Evolutionary conservation across 30 jellyfish, hydroid and myxozoan genomes (phyloP).

Genomic region (Chrysaora quinquecirrha): DNA sequence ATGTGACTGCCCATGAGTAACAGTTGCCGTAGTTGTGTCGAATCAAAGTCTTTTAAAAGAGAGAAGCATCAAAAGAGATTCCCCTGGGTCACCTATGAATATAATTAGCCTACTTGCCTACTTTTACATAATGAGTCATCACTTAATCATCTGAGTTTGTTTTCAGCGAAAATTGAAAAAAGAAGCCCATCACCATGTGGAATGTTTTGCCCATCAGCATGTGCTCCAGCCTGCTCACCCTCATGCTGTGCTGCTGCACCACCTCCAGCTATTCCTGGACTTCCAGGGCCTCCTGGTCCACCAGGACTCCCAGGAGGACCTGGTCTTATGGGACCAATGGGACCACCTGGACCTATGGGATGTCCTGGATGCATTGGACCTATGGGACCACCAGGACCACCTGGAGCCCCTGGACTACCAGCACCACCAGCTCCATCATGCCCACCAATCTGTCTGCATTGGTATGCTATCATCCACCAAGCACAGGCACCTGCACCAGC

Average conservation of each 20-base stretch:
- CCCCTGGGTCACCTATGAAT: too few species aligned
- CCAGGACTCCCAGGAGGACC: slow-evolving; percentile 75
- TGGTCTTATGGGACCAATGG: slow-evolving; percentile 71
- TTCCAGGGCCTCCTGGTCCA: slow-evolving; percentile 83
- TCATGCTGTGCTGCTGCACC: slow-evolving; percentile 80
- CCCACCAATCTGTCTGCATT: slow-evolving; percentile 88
- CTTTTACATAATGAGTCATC: too few species aligned
- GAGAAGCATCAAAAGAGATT: too few species aligned
- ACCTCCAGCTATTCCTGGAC: slow-evolving; percentile 60
- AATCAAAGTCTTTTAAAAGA: too few species aligned
- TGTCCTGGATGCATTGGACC: slow-evolving; percentile 87
- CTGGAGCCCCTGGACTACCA: slow-evolving; percentile 88
- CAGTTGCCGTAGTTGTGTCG: too few species aligned
- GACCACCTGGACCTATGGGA: slow-evolving; percentile 77
- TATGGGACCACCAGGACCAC: slow-evolving; percentile 82
- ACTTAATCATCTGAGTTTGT: too few species aligned
- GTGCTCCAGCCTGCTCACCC: slow-evolving; percentile 95
- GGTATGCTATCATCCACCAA: slow-evolving; percentile 70
- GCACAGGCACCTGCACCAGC: slow-evolving; percentile 79
- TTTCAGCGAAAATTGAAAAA: slow-evolving; percentile 41
- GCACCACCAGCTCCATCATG: slow-evolving; percentile 91
- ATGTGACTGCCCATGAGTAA: too few species aligned
- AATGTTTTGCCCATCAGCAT: slow-evolving; percentile 83
- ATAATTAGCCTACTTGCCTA: too few species aligned
- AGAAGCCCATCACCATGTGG: slow-evolving; percentile 97